Evolutionary conservation across 2,797 vertebrate genomes (phyloP).

Genomic region (Tragopan temminckii): DNA sequence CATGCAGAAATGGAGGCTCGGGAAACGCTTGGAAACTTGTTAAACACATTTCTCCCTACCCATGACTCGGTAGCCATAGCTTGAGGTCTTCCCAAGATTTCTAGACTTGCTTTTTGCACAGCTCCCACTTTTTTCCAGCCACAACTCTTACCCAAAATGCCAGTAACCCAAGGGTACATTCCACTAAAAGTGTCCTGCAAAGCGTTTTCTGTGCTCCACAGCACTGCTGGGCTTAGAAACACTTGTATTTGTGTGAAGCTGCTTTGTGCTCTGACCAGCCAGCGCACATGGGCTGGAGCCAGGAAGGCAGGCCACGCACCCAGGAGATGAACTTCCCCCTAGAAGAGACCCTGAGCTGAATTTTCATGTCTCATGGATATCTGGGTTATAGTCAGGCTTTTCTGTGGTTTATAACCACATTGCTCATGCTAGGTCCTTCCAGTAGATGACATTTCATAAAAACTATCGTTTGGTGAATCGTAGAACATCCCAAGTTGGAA

Average conservation of each 20-base stretch:
- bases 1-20: neutral
- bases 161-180: neutral
- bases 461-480: neutral
- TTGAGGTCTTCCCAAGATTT: neutral
- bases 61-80: neutral
- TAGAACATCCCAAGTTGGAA: neutral
- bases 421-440: neutral
- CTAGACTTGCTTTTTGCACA: neutral
- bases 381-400: neutral
- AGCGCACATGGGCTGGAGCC: neutral
- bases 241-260: neutral
- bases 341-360: neutral
- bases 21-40: neutral
- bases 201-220: neutral
- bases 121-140: neutral
- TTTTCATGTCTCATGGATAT: neutral
- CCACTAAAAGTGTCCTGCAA: neutral
- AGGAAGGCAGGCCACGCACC: neutral
- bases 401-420: neutral
- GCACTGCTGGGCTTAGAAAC: neutral
- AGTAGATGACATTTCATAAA: neutral
- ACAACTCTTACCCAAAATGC: neutral
- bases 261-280: neutral
- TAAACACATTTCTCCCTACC: neutral
- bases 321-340: neutral